A percentile compares a stretch with the other conserved stretches of the same genome.
Conservation (phyloP, 1,140 invertebrate genomes). For the Pinna nobilis region DNA sequence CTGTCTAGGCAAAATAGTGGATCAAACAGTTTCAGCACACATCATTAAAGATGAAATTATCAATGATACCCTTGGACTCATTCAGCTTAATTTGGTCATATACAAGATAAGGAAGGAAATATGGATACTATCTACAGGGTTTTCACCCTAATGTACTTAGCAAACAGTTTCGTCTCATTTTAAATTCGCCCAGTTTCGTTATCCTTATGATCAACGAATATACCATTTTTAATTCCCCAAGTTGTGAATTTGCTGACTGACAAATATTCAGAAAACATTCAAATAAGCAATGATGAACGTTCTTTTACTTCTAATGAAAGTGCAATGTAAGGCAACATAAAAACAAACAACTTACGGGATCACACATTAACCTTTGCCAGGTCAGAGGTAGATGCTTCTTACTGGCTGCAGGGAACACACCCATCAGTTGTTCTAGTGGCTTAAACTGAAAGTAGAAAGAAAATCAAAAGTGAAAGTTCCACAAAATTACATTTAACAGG, state of each 20-base stretch:
- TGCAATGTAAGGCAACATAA: not conserved
- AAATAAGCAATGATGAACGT: not conserved
- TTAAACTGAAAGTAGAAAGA: conserved; percentile 86
- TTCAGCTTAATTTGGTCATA: no score
- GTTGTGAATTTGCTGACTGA: not conserved
- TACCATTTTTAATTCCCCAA: no score
- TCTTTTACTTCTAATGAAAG: not conserved
- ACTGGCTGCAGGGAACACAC: conserved; percentile 98
- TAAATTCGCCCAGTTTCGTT: no score
- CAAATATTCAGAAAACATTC: not conserved
- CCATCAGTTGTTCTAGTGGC: conserved; percentile 99
- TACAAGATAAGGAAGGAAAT: no score
- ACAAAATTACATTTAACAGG: not conserved
- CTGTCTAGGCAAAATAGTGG: no score
- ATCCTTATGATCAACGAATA: no score
- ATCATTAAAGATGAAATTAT: no score
- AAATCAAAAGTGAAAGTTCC: not conserved
- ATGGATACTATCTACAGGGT: no score
- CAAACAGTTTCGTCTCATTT: no score
- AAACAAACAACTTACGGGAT: conserved; percentile 87
- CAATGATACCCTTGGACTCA: no score
- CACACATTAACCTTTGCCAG: conserved; percentile 96
- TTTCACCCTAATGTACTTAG: no score
- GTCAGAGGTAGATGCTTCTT: conserved; percentile 92
- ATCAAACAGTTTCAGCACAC: no score